A percentile compares a stretch with the other conserved stretches of the same genome.
phyloP scores from a whole-genome alignment of 2,888 invertebrate species.

The Dusona sp. region DNA sequence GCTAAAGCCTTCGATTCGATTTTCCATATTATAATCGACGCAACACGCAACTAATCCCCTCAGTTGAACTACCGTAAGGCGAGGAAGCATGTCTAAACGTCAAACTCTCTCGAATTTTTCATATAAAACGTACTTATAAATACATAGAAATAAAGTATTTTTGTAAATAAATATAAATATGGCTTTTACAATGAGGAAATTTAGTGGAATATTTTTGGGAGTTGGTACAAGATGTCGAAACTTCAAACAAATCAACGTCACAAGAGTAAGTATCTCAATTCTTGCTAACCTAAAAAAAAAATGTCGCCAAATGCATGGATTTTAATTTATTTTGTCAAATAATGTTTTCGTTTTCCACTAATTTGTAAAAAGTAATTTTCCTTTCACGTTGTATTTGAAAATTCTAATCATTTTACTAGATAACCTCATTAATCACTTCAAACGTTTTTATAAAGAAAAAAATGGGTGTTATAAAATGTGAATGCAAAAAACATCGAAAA shows the following conservation, averaged over 20 bases:
- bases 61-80: conserved; percentile 19
- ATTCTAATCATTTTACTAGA: neutral
- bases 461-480: neutral
- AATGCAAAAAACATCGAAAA: neutral
- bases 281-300: conserved; percentile 58
- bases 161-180: conserved; percentile 69
- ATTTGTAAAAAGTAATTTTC: neutral
- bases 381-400: neutral
- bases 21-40: conserved; percentile 10
- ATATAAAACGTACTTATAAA: neutral
- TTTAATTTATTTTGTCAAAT: neutral
- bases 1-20: neutral
- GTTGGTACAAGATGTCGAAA: conserved; percentile 61
- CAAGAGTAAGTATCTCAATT: conserved; percentile 70
- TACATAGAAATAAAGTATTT: neutral
- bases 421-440: neutral
- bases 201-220: conserved; percentile 70
- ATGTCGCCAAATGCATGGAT: neutral
- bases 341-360: neutral
- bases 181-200: conserved; percentile 75
- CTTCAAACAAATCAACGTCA: conserved; percentile 69
- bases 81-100: conserved; percentile 11
- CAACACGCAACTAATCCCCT: conserved; percentile 2
- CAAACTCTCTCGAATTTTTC: conserved; percentile 13
- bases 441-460: neutral